phyloP scores from a whole-genome alignment of 2,888 invertebrate species.

The Tubulanus polymorphus region DNA sequence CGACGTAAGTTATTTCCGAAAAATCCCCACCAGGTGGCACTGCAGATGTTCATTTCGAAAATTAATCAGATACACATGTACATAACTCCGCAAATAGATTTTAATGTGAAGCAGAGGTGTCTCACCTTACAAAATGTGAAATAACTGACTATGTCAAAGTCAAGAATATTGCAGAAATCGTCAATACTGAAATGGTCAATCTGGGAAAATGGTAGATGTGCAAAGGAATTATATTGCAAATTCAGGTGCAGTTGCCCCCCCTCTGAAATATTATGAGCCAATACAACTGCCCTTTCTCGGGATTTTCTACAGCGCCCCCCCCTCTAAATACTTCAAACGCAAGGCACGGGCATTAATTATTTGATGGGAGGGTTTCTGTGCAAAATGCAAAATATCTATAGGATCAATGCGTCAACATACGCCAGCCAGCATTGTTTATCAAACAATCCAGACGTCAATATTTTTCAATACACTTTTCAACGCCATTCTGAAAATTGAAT shows the following conservation, averaged over 20 bases:
- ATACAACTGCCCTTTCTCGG: too few relatives aligned
- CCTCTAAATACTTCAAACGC: too few relatives aligned
- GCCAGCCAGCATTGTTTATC: slow-evolving; percentile 49
- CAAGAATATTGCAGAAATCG: slow-evolving; percentile 36
- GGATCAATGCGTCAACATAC: too few relatives aligned
- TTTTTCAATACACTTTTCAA: slow-evolving; percentile 35
- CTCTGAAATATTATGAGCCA: too few relatives aligned
- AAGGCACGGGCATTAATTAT: too few relatives aligned
- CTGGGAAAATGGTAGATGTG: slow-evolving; percentile 38
- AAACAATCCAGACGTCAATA: slow-evolving; percentile 47
- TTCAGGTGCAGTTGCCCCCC: not conserved
- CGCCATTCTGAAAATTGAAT: slow-evolving; percentile 41
- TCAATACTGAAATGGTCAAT: slow-evolving; percentile 45
- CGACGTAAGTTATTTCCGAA: too few relatives aligned
- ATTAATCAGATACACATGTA: not conserved
- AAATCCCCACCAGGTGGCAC: too few relatives aligned
- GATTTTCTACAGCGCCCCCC: too few relatives aligned
- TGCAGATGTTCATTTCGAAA: too few relatives aligned
- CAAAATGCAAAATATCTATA: too few relatives aligned
- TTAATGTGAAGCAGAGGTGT: not conserved
- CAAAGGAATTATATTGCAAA: too few relatives aligned
- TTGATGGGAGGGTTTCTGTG: too few relatives aligned
- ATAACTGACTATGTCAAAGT: slow-evolving; percentile 44
- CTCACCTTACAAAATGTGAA: slow-evolving; percentile 43
- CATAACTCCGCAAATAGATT: not conserved